Conservation (phyloP, 2,888 invertebrate species). For the Raillietiella orientalis region DNA sequence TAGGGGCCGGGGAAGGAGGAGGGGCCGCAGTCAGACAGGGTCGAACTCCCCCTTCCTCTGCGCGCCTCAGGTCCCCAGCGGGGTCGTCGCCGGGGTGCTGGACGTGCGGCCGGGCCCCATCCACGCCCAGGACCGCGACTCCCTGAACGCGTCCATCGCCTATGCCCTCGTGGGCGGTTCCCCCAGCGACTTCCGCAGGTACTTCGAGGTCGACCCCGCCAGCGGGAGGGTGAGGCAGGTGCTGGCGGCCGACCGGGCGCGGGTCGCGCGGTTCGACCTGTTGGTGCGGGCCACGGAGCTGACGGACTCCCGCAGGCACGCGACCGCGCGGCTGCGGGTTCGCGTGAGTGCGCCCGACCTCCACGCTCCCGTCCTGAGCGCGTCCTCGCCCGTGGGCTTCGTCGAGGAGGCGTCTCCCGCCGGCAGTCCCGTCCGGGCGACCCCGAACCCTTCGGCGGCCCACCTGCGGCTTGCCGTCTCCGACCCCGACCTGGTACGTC, state of each 20-base stretch:
- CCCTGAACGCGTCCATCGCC: slow-evolving; percentile 42
- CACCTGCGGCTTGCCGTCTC: slow-evolving; percentile 38
- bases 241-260: slow-evolving; percentile 40
- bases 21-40: no score
- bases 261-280: slow-evolving; percentile 35
- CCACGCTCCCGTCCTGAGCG: slow-evolving; percentile 5
- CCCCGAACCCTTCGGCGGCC: slow-evolving; percentile 17
- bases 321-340: no score
- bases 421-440: slow-evolving; percentile 42
- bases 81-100: slow-evolving; percentile 45
- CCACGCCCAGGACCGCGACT: slow-evolving; percentile 65
- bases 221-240: slow-evolving; percentile 50
- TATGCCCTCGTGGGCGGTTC: slow-evolving; percentile 50
- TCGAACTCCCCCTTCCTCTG: no score
- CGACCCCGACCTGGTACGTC: slow-evolving; percentile 49
- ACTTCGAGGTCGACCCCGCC: slow-evolving; percentile 45
- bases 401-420: slow-evolving; percentile 56
- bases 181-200: slow-evolving; percentile 37
- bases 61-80: slow-evolving; percentile 30
- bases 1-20: slow-evolving; percentile 15
- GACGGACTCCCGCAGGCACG: slow-evolving; percentile 5
- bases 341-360: slow-evolving; percentile 4
- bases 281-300: slow-evolving; percentile 18
- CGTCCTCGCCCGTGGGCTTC: slow-evolving; percentile 10
- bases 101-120: slow-evolving; percentile 57